phyloP scores from a whole-genome alignment of 92 coral and sea anemone species.

The Ricordea florida region DNA sequence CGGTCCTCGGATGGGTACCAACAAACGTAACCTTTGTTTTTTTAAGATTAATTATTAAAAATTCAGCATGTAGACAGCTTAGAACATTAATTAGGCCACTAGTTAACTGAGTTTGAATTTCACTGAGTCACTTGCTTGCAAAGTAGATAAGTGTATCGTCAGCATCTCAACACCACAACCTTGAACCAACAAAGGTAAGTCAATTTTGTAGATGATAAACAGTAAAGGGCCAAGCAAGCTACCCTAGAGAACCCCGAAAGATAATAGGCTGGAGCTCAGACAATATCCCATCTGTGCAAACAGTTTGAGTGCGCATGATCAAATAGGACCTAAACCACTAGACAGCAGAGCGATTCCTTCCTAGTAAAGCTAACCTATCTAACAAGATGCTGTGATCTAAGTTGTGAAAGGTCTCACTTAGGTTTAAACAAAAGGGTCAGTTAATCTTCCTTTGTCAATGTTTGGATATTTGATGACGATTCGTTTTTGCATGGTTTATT shows the following conservation, averaged over 20 bases:
- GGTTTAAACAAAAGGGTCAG: no score
- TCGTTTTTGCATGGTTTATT: no score
- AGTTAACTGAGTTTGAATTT: no score
- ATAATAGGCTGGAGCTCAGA: constrained; percentile 34
- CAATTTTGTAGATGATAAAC: constrained; percentile 12
- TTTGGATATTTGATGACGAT: no score
- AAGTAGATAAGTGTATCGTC: constrained; percentile 11
- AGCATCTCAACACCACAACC: no score
- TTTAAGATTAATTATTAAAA: background rate
- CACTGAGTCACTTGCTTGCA: no score
- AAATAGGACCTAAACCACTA: constrained; percentile 36
- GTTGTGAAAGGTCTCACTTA: constrained; percentile 18
- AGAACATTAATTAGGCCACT: no score
- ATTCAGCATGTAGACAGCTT: no score
- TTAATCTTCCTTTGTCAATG: no score
- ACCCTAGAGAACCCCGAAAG: constrained; percentile 25
- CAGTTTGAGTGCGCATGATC: constrained; percentile 42
- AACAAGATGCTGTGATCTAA: constrained; percentile 25
- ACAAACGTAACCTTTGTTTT: background rate
- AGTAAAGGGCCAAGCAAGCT: constrained; percentile 22
- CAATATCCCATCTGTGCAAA: background rate
- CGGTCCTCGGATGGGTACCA: background rate
- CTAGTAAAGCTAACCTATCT: constrained; percentile 22
- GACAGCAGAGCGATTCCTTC: constrained; percentile 27
- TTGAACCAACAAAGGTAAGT: no score